A percentile compares a stretch with the other conserved stretches of the same genome.
Conservation (phyloP, 2,113 vertebrate genomes). For the Archocentrus centrarchus region DNA sequence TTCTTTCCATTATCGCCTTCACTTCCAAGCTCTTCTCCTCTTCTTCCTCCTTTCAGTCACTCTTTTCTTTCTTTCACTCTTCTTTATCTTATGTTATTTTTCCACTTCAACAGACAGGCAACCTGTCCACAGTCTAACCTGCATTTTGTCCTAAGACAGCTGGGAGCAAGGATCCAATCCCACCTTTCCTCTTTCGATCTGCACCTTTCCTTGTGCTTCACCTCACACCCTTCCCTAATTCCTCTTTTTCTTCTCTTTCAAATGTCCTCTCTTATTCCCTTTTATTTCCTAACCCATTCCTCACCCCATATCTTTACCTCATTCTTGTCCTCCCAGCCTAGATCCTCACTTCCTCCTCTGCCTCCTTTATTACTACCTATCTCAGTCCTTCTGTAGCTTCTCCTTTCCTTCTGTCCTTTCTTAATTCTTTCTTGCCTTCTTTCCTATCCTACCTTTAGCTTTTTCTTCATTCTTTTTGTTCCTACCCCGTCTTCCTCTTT, state of each 20-base stretch:
- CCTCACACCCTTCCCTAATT: not conserved
- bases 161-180: no score
- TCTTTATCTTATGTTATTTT: not conserved
- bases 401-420: not conserved
- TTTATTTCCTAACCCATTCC: not conserved
- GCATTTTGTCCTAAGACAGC: not conserved
- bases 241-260: not conserved
- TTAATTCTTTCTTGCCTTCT: not conserved
- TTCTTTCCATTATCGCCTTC: not conserved
- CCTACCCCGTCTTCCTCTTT: not conserved
- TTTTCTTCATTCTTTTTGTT: no score
- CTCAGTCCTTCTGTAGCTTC: not conserved
- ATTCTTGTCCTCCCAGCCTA: not conserved
- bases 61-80: not conserved
- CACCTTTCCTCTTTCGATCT: not conserved
- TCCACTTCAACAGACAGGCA: not conserved
- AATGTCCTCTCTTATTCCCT: not conserved
- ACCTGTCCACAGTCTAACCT: not conserved
- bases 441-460: not conserved
- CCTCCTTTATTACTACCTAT: not conserved
- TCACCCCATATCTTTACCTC: not conserved
- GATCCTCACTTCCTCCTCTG: not conserved
- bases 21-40: not conserved
- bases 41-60: not conserved
- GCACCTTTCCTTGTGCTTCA: not conserved